These are phyloP conservation scores for Listrodromus nycthemerus DNA, from an alignment of 2,888 invertebrate species.

Conservation along the genomic window DNA sequence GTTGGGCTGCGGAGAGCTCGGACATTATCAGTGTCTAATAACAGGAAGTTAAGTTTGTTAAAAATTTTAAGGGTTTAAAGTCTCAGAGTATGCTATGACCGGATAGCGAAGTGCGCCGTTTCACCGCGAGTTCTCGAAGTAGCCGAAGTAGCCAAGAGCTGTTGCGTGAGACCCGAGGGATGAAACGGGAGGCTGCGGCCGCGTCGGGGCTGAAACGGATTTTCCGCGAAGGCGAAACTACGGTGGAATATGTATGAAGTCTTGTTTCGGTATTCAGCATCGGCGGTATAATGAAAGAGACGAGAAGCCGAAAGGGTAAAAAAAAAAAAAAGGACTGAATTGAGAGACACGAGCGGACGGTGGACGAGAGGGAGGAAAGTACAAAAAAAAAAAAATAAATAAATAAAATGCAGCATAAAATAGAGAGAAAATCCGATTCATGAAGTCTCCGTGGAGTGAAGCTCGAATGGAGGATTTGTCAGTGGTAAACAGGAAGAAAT, in stretches of 20 bases:
- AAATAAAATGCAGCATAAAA: not conserved
- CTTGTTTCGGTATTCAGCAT: conserved; percentile 9
- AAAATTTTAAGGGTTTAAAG: not conserved
- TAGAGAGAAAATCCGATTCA: conserved; percentile 29
- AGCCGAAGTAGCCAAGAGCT: conserved; percentile 23
- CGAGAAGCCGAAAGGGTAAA: not conserved
- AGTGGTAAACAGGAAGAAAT: conserved; percentile 57
- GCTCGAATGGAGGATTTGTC: conserved; percentile 44
- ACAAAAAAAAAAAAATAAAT: conserved; percentile 1
- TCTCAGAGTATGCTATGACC: not conserved
- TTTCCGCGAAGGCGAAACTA: conserved; percentile 37
- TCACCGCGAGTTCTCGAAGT: conserved; percentile 2
- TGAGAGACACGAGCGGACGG: not conserved
- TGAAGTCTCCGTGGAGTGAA: conserved; percentile 29
- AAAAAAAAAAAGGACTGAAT: not conserved
- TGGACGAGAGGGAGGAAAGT: not conserved
- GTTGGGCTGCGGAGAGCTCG: not conserved
- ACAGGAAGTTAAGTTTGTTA: not conserved
- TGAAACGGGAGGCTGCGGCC: not conserved
- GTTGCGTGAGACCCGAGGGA: conserved; percentile 22
- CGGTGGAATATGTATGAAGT: conserved; percentile 56
- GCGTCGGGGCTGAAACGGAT: conserved; percentile 16
- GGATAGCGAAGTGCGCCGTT: conserved; percentile 19
- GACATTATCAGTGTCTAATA: not conserved
- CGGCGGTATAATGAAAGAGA: conserved; percentile 16